Conservation (phyloP, 2,888 invertebrate genomes). For the Metacarcinus magister region DNA sequence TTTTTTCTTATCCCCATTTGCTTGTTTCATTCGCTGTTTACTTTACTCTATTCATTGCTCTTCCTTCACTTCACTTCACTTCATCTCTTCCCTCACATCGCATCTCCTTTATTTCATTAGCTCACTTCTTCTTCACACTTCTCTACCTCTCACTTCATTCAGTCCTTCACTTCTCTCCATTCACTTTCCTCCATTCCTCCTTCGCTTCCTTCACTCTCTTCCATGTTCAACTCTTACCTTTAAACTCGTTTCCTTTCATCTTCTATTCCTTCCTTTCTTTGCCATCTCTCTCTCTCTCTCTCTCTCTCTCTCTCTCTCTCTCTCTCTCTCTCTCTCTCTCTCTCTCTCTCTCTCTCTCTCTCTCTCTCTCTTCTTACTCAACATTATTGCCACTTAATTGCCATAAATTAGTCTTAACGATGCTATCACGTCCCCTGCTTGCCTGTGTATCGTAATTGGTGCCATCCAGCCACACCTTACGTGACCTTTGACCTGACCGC, state of each 20-base stretch:
- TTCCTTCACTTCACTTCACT: background rate
- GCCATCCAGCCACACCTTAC: background rate
- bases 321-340: background rate
- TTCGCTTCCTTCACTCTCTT: background rate
- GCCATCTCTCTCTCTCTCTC: slow-evolving; percentile 39
- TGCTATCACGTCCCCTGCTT: background rate
- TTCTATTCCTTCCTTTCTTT: background rate
- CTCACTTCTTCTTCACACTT: background rate
- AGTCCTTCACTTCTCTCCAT: background rate
- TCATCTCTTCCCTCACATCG: background rate
- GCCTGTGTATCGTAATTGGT: background rate
- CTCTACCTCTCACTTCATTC: background rate
- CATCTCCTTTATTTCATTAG: background rate
- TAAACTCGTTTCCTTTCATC: background rate
- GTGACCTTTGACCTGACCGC: background rate
- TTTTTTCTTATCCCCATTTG: too few species aligned
- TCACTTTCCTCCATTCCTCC: background rate
- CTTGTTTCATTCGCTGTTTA: too few species aligned
- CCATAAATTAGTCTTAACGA: background rate
- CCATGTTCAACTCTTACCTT: background rate
- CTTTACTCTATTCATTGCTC: too few species aligned
- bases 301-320: slow-evolving; percentile 43
- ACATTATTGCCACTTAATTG: background rate
- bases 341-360: slow-evolving; percentile 26
- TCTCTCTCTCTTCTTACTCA: background rate